Percentiles rank a stretch among this genome's conserved stretches.
phyloP scores from a whole-genome alignment of 2,888 invertebrate genomes.

The Ophioninae sp. region DNA sequence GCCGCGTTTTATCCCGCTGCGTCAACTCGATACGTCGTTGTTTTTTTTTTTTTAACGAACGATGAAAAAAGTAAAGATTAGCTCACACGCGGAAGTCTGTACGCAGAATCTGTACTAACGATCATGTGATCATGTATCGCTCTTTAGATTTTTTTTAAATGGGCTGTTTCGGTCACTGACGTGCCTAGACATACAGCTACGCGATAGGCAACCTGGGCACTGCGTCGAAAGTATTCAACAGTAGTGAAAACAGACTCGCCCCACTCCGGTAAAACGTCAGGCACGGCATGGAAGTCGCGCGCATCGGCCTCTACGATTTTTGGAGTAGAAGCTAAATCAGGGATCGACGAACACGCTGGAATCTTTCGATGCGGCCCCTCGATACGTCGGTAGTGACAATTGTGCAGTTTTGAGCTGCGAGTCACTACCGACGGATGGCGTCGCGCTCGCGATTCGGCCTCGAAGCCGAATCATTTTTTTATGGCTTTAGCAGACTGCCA shows the following conservation, averaged over 20 bases:
- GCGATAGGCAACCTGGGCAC: neutral
- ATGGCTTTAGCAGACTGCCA: too few relatives aligned
- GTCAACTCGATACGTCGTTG: slow-evolving; percentile 12
- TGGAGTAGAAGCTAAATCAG: too few relatives aligned
- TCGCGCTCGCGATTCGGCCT: too few relatives aligned
- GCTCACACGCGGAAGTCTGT: slow-evolving; percentile 40
- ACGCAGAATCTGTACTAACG: slow-evolving; percentile 47
- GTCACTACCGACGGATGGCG: too few relatives aligned
- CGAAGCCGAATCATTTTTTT: too few relatives aligned
- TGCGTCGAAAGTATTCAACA: neutral
- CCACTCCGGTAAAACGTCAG: neutral
- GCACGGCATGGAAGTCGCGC: too few relatives aligned
- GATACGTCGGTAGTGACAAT: too few relatives aligned
- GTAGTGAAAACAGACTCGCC: neutral
- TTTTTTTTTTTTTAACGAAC: slow-evolving; percentile 7
- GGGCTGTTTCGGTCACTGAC: neutral
- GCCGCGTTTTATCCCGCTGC: slow-evolving; percentile 3
- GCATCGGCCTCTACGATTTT: too few relatives aligned
- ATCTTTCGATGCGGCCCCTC: too few relatives aligned
- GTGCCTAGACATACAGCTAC: neutral
- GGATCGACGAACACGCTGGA: too few relatives aligned
- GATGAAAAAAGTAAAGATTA: slow-evolving; percentile 25
- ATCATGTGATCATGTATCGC: slow-evolving; percentile 50
- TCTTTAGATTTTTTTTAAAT: neutral
- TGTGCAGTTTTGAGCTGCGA: too few relatives aligned